These are phyloP conservation scores for Chaenocephalus aceratus DNA, from an alignment of 2,113 vertebrate species.

Conservation along the genomic window DNA sequence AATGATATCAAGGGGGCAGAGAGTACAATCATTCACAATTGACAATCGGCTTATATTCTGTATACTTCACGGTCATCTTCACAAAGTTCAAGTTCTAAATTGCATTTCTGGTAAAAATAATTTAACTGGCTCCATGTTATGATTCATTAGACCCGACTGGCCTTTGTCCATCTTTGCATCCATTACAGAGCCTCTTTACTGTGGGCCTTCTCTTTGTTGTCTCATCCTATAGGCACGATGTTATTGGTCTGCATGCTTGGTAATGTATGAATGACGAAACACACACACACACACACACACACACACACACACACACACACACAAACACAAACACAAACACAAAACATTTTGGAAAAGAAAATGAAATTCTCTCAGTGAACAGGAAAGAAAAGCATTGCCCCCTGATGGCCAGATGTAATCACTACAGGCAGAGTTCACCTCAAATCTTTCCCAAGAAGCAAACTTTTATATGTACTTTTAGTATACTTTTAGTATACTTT, in stretches of 20 bases:
- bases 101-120: background rate
- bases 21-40: background rate
- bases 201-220: slow-evolving; percentile 69
- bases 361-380: background rate
- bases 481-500: background rate
- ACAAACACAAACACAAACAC: background rate
- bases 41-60: background rate
- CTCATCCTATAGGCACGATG: slow-evolving; percentile 62
- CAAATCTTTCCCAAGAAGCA: background rate
- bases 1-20: slow-evolving; percentile 41
- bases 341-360: background rate
- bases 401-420: slow-evolving; percentile 59
- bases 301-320: slow-evolving; percentile 4
- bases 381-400: slow-evolving; percentile 74
- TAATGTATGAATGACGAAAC: slow-evolving; percentile 75
- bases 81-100: background rate
- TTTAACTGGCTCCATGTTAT: background rate
- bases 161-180: slow-evolving; percentile 51
- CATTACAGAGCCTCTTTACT: slow-evolving; percentile 42
- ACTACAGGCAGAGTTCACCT: slow-evolving; percentile 41
- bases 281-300: slow-evolving; percentile 45
- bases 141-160: slow-evolving; percentile 11
- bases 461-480: background rate
- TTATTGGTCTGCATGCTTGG: slow-evolving; percentile 42
- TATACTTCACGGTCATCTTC: background rate